A percentile compares a stretch with the other conserved stretches of the same genome.
Conservation (phyloP, 2,888 invertebrate genomes). For the Autographa gamma region DNA sequence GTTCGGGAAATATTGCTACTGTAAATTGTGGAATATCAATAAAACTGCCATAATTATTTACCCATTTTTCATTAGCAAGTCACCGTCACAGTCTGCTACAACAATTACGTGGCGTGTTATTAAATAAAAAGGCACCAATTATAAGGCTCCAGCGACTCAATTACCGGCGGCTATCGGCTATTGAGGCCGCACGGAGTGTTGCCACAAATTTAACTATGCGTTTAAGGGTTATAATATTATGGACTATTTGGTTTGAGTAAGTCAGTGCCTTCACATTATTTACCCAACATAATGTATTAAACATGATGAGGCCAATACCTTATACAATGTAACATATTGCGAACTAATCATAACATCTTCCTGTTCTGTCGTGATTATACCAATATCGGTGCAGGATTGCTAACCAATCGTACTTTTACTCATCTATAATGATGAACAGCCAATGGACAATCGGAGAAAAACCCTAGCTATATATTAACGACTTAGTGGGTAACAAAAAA, state of each 20-base stretch:
- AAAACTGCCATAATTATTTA: slow-evolving; percentile 47
- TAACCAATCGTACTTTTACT: background rate
- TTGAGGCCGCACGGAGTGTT: slow-evolving; percentile 63
- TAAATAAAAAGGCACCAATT: slow-evolving; percentile 80
- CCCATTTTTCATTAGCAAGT: slow-evolving; percentile 51
- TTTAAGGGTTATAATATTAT: background rate
- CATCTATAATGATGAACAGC: slow-evolving; percentile 14
- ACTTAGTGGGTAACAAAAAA: slow-evolving; percentile 37
- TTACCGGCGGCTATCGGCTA: slow-evolving; percentile 72
- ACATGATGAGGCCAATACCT: background rate
- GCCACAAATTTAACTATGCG: slow-evolving; percentile 43
- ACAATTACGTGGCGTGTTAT: slow-evolving; percentile 70
- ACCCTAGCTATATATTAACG: slow-evolving; percentile 32
- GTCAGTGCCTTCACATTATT: background rate
- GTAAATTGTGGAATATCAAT: slow-evolving; percentile 31
- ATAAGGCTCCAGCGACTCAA: slow-evolving; percentile 76
- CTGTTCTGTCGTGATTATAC: background rate
- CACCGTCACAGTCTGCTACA: slow-evolving; percentile 55
- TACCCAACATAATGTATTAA: background rate
- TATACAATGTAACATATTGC: background rate
- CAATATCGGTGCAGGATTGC: slow-evolving; percentile 1
- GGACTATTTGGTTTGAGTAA: background rate
- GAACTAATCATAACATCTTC: background rate
- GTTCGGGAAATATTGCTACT: slow-evolving; percentile 28
- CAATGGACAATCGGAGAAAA: slow-evolving; percentile 35